Conservation (phyloP, 2,113 vertebrate species). For the Mus spicilegus region DNA sequence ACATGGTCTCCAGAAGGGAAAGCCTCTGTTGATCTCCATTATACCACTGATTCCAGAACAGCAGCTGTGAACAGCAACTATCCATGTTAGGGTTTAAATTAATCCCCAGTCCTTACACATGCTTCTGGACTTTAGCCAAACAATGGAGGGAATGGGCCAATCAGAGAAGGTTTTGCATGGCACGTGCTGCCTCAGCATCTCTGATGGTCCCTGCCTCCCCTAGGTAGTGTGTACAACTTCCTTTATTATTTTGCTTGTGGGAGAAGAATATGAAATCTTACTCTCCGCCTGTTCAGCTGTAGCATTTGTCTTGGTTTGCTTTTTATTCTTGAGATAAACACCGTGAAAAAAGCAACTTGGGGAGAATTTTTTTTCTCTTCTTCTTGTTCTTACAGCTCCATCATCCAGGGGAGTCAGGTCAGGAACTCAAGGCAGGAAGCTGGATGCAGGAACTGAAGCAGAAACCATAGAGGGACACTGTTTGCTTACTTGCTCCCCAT, state of each 20-base stretch:
- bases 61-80: background rate
- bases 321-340: background rate
- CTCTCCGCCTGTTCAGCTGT: rapidly evolving
- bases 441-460: background rate
- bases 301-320: background rate
- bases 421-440: background rate
- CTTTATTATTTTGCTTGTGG: background rate
- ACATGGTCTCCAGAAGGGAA: rapidly evolving
- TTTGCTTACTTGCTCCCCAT: background rate
- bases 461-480: background rate
- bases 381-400: background rate
- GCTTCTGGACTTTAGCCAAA: background rate
- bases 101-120: rapidly evolving
- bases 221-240: background rate
- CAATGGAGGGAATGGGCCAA: background rate
- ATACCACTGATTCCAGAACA: rapidly evolving
- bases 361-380: background rate
- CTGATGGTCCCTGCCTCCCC: background rate
- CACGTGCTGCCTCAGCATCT: background rate
- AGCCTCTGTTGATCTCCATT: rapidly evolving
- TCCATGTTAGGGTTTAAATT: background rate
- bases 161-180: background rate
- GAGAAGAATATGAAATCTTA: background rate
- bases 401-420: background rate
- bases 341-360: background rate